A percentile compares a stretch with the other conserved stretches of the same genome.
Evolutionary conservation across 2,888 invertebrate genomes (phyloP).

Genomic region (Alloplasta piceator): DNA sequence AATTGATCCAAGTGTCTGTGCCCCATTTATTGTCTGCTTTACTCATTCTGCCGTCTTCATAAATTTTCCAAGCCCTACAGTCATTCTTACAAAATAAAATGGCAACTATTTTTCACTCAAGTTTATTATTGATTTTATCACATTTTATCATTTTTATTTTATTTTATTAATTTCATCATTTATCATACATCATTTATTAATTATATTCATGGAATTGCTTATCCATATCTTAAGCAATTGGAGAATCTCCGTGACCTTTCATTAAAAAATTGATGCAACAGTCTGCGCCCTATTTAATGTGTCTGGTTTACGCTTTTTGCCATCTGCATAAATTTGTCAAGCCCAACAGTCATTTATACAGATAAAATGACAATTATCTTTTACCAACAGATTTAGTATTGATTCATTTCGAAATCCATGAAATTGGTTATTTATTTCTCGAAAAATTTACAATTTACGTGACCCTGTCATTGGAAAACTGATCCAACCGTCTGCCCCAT

Average conservation of each 20-base stretch:
- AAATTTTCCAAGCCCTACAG: background rate
- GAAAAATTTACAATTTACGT: too few species aligned
- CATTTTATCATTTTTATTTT: too few species aligned
- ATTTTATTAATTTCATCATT: too few species aligned
- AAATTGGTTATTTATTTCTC: too few species aligned
- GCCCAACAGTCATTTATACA: background rate
- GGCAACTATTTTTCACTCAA: background rate
- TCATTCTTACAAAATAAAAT: constrained; percentile 3
- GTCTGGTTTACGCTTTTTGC: background rate
- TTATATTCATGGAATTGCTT: too few species aligned
- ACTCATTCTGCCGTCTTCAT: background rate
- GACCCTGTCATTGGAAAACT: too few species aligned
- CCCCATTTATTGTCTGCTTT: background rate
- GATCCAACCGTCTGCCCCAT: background rate
- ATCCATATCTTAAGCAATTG: too few species aligned
- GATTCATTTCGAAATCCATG: too few species aligned
- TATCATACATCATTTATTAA: too few species aligned
- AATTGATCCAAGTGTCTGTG: background rate
- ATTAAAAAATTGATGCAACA: background rate
- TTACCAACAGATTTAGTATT: too few species aligned
- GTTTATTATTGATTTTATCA: too few species aligned
- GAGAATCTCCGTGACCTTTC: too few species aligned
- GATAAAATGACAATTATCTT: constrained; percentile 20
- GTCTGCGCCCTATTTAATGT: background rate
- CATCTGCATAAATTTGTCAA: background rate